phyloP scores from a whole-genome alignment of 2,888 invertebrate genomes.

The Synergus umbraculus region DNA sequence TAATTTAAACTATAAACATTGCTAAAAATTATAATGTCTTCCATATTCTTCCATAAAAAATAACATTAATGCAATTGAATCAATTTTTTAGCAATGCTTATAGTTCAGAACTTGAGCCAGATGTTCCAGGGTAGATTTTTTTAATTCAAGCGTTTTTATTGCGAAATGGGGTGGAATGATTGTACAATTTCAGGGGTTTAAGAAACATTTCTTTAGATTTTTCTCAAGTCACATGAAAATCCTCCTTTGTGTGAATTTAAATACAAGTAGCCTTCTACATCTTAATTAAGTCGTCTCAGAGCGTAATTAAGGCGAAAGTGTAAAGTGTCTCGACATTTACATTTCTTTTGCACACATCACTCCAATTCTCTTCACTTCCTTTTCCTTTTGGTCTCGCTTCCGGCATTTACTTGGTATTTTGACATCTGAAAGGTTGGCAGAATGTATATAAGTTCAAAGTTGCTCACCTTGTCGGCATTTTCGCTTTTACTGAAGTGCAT shows the following conservation, averaged over 20 bases:
- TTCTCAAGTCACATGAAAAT: too few species aligned
- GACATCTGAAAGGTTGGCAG: slow-evolving; percentile 34
- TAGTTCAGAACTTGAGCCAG: too few species aligned
- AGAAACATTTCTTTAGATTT: background rate
- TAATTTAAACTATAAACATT: too few species aligned
- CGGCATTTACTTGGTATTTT: slow-evolving; percentile 16
- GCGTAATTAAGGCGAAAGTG: background rate
- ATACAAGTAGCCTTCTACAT: background rate
- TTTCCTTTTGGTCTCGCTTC: background rate
- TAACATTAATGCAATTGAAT: too few species aligned
- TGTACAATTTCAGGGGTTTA: background rate
- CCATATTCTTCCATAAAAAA: too few species aligned
- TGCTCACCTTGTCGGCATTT: slow-evolving; percentile 3
- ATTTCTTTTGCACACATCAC: slow-evolving; percentile 26
- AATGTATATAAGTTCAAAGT: background rate
- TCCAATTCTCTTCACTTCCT: background rate
- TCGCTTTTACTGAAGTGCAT: slow-evolving; percentile 33
- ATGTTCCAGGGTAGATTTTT: too few species aligned
- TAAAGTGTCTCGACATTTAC: slow-evolving; percentile 14
- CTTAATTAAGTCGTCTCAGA: slow-evolving; percentile 4
- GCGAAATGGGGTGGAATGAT: too few species aligned
- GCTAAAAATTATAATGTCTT: too few species aligned
- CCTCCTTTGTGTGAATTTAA: background rate
- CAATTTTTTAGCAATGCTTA: too few species aligned
- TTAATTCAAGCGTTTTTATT: too few species aligned